phyloP scores from a whole-genome alignment of 2,888 invertebrate species.

The Drosophila pseudotakahashii region DNA sequence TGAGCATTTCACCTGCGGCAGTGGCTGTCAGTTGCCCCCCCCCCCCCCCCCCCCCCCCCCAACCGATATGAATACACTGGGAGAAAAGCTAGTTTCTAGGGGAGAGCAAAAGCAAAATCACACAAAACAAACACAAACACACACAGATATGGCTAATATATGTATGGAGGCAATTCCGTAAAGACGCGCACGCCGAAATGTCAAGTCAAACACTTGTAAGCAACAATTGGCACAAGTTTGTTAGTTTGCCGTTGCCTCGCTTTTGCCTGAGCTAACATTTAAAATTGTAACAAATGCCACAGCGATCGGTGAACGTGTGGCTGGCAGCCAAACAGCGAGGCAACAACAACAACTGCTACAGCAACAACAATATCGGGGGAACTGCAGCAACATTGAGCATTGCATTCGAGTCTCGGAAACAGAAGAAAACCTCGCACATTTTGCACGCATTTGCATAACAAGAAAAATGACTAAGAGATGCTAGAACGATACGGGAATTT shows the following conservation, averaged over 20 bases:
- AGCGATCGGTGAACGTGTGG: slow-evolving; percentile 74
- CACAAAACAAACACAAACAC: background rate
- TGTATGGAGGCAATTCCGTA: slow-evolving; percentile 32
- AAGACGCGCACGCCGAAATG: slow-evolving; percentile 69
- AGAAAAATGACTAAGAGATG: slow-evolving; percentile 41
- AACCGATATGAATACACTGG: slow-evolving; percentile 31
- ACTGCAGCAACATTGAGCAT: slow-evolving; percentile 29
- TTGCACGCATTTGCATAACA: slow-evolving; percentile 79
- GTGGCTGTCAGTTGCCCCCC: slow-evolving; percentile 53
- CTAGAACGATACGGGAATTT: slow-evolving; percentile 12
- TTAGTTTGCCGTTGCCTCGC: slow-evolving; percentile 60
- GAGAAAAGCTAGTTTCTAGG: slow-evolving; percentile 5
- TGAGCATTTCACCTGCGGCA: slow-evolving; percentile 64
- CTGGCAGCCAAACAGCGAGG: slow-evolving; percentile 63
- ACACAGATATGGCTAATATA: slow-evolving; percentile 25
- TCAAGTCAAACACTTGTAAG: slow-evolving; percentile 73
- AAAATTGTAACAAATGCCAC: slow-evolving; percentile 81
- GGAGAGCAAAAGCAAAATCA: too few species aligned
- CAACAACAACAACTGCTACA: slow-evolving; percentile 37
- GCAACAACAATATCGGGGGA: slow-evolving; percentile 13
- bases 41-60: background rate
- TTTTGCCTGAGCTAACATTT: slow-evolving; percentile 70
- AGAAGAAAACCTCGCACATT: slow-evolving; percentile 73
- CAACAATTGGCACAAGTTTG: slow-evolving; percentile 76
- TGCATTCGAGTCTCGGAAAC: slow-evolving; percentile 42